These are phyloP conservation scores for Seriola dumerili DNA, from an alignment of 2,113 vertebrate genomes.

Conservation along the genomic window DNA sequence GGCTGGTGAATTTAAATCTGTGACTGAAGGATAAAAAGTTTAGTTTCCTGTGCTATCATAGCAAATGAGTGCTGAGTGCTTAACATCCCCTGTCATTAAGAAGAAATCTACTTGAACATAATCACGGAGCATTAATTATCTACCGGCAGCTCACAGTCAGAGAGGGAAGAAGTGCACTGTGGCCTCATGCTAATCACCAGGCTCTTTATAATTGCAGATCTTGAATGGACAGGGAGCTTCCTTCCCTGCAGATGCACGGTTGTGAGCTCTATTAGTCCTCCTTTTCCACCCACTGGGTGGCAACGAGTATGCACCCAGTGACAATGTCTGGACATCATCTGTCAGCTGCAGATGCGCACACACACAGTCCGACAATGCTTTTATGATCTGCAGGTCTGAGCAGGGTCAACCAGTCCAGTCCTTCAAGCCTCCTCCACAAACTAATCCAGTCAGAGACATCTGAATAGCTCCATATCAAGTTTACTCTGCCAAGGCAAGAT, in stretches of 20 bases:
- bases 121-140: conserved; percentile 73
- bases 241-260: conserved; percentile 62
- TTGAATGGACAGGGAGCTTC: conserved; percentile 59
- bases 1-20: conserved; percentile 14
- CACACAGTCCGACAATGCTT: conserved; percentile 13
- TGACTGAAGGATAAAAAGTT: conserved; percentile 39
- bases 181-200: conserved; percentile 65
- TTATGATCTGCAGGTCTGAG: conserved; percentile 23
- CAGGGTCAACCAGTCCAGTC: conserved; percentile 15
- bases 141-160: conserved; percentile 49
- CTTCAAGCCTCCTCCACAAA: conserved; percentile 28
- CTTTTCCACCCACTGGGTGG: conserved; percentile 16
- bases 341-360: conserved; percentile 58
- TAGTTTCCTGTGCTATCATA: conserved; percentile 50
- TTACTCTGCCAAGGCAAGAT: conserved; percentile 30
- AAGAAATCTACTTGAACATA: conserved; percentile 66
- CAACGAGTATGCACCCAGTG: background rate
- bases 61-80: conserved; percentile 52
- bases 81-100: conserved; percentile 48
- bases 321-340: conserved; percentile 42
- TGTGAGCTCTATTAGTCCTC: conserved; percentile 21
- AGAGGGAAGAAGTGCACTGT: conserved; percentile 51
- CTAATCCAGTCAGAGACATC: conserved; percentile 36
- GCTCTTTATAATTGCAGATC: conserved; percentile 65
- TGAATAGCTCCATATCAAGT: conserved; percentile 47